Percentiles rank a stretch among this genome's conserved stretches.
These are phyloP conservation scores for Brienomyrus brachyistius DNA, from an alignment of 2,113 vertebrate species.

Conservation along the genomic window DNA sequence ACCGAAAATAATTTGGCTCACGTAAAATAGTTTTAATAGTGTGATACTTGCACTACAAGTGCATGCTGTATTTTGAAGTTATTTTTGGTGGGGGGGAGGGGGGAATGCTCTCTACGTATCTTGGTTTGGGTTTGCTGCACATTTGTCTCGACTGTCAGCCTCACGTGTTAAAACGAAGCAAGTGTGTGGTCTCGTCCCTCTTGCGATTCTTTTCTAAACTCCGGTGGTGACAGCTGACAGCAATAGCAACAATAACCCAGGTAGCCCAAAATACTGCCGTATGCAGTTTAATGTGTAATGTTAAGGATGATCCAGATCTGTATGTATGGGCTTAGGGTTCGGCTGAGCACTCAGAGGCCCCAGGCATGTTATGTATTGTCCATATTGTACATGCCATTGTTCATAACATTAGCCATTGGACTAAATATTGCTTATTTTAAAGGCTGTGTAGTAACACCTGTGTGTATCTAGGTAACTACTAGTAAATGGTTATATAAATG, in stretches of 20 bases:
- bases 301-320: background rate
- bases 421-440: background rate
- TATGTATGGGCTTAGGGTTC: background rate
- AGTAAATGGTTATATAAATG: background rate
- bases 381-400: background rate
- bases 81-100: background rate
- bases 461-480: background rate
- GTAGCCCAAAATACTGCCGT: background rate
- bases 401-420: background rate
- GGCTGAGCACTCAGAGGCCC: constrained; percentile 57
- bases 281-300: background rate
- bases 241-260: background rate
- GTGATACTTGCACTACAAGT: background rate
- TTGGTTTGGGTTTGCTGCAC: background rate
- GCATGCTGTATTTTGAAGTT: background rate
- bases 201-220: background rate
- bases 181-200: background rate
- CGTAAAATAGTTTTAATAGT: background rate
- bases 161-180: background rate
- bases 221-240: background rate
- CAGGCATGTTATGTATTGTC: background rate
- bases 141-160: background rate
- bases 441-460: background rate
- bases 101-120: background rate
- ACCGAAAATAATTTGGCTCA: background rate